Conservation (phyloP, 2,888 invertebrate species). For the Drosophila borealis region DNA sequence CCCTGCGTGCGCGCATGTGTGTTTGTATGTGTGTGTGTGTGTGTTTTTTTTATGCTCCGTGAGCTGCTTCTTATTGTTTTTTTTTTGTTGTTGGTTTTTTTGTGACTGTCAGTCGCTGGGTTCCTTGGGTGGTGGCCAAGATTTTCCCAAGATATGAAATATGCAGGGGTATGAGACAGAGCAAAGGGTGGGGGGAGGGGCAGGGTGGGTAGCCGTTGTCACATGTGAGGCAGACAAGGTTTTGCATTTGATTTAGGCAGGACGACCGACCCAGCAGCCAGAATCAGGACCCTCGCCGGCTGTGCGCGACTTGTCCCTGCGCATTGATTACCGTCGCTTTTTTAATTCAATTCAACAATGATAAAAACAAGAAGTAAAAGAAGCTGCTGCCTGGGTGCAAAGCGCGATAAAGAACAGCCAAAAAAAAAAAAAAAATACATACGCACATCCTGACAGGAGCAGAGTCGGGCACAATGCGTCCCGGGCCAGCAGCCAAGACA, state of each 20-base stretch:
- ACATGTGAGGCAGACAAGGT: slow-evolving; percentile 73
- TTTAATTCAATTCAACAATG: slow-evolving; percentile 79
- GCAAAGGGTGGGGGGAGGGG: slow-evolving; percentile 12
- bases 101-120: slow-evolving; percentile 56
- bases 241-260: slow-evolving; percentile 67
- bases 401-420: slow-evolving; percentile 36
- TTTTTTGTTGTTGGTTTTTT: slow-evolving; percentile 37
- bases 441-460: slow-evolving; percentile 47
- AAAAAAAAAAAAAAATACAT: slow-evolving; percentile 27
- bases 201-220: slow-evolving; percentile 59
- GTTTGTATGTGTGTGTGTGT: slow-evolving; percentile 22
- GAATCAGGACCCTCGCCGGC: slow-evolving; percentile 61
- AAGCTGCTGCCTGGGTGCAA: slow-evolving; percentile 45
- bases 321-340: slow-evolving; percentile 79
- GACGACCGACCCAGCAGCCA: slow-evolving; percentile 30
- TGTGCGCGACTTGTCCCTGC: slow-evolving; percentile 63
- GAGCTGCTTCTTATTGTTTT: slow-evolving; percentile 67
- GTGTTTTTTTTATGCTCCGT: slow-evolving; percentile 43
- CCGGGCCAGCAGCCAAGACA: slow-evolving; percentile 41
- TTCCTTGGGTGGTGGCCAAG: slow-evolving; percentile 80
- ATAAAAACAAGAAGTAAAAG: slow-evolving; percentile 50
- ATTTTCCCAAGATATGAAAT: slow-evolving; percentile 83
- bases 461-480: slow-evolving; percentile 36
- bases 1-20: slow-evolving; percentile 61
- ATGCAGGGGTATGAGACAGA: slow-evolving; percentile 43